These are phyloP conservation scores for Procambarus virginalis DNA, from an alignment of 1,140 invertebrate species.

Conservation along the genomic window DNA sequence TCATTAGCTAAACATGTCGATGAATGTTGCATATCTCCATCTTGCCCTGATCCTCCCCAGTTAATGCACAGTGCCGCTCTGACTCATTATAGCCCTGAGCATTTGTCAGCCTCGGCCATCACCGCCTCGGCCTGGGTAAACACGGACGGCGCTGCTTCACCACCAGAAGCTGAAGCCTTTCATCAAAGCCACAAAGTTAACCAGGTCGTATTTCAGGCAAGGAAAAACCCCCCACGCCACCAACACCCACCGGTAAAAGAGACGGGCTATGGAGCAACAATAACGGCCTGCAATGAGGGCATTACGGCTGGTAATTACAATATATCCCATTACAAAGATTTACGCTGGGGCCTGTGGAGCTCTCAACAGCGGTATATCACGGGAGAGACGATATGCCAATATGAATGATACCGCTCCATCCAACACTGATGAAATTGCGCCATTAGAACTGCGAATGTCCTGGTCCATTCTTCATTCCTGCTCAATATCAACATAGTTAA, in stretches of 20 bases:
- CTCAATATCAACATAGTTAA: constrained; percentile 66
- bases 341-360: background rate
- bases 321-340: constrained; percentile 28
- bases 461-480: constrained; percentile 53
- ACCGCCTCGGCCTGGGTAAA: background rate
- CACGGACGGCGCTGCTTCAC: background rate
- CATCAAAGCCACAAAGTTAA: background rate
- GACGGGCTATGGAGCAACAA: background rate
- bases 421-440: constrained; percentile 44
- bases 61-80: too few relatives aligned
- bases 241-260: background rate
- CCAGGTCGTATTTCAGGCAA: background rate
- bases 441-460: constrained; percentile 52
- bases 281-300: background rate
- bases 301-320: background rate
- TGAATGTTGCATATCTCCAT: too few relatives aligned
- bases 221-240: background rate
- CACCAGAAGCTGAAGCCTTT: background rate
- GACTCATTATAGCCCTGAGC: too few relatives aligned
- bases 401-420: constrained; percentile 38
- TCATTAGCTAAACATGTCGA: too few relatives aligned
- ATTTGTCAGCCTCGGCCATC: background rate
- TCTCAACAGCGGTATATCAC: background rate
- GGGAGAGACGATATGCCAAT: constrained; percentile 19
- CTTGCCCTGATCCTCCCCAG: too few relatives aligned